A percentile compares a stretch with the other conserved stretches of the same genome.
phyloP scores from a whole-genome alignment of 2,113 vertebrate genomes.

The Trogon melanurus region DNA sequence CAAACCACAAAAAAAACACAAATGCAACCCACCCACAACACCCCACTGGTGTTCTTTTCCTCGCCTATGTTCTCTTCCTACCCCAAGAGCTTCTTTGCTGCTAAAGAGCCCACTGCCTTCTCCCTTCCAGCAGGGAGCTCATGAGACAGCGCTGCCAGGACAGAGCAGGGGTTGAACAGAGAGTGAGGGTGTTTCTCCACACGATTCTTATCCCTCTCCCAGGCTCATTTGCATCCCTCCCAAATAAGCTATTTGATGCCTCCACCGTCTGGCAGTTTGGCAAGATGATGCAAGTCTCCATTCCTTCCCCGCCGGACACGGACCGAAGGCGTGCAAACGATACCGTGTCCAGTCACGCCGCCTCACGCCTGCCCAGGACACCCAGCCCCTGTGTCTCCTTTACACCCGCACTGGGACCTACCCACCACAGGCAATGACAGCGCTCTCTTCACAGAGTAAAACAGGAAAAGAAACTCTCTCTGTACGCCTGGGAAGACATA shows the following conservation, averaged over 20 bases:
- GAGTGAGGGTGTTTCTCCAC: neutral
- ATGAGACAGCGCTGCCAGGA: neutral
- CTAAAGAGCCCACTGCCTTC: neutral
- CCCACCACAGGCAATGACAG: accelerated
- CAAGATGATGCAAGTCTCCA: neutral
- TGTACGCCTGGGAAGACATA: neutral
- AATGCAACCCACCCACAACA: slow-evolving; percentile 39
- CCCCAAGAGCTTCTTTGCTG: neutral
- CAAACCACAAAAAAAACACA: neutral
- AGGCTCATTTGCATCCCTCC: neutral
- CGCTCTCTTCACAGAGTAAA: accelerated
- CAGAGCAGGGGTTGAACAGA: neutral
- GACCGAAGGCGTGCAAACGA: accelerated
- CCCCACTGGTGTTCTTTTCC: slow-evolving; percentile 17
- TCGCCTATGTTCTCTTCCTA: neutral
- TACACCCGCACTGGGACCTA: no score
- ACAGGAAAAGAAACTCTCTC: neutral
- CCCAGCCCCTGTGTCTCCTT: neutral
- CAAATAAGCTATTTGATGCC: neutral
- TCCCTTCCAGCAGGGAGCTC: neutral
- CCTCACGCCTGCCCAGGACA: neutral
- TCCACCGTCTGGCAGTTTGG: neutral
- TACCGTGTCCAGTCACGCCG: accelerated
- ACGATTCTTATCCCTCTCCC: neutral
- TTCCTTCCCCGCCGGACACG: neutral